phyloP scores from a whole-genome alignment of 2,888 invertebrate genomes.

The Pterostichus niger region DNA sequence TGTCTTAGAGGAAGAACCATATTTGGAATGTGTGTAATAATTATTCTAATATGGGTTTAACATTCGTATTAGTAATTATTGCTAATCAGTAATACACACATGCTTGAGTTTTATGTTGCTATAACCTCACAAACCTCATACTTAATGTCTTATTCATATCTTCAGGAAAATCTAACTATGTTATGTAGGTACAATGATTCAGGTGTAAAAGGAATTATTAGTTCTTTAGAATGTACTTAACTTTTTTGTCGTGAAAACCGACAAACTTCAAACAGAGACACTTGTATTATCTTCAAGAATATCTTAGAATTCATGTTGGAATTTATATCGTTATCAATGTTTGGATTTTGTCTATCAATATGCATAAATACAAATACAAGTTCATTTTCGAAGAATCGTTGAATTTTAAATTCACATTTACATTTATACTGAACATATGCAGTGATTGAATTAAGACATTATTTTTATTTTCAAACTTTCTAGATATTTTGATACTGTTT shows the following conservation, averaged over 20 bases:
- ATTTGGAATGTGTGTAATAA: conserved; percentile 42
- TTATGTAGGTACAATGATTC: neutral
- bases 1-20: conserved; percentile 33
- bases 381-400: conserved; percentile 5
- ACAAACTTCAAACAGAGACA: conserved; percentile 30
- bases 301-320: conserved; percentile 16
- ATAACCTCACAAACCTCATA: no score
- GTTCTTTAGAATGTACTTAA: conserved; percentile 32
- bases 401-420: neutral
- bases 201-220: conserved; percentile 4
- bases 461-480: no score
- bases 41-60: conserved; percentile 28
- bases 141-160: neutral
- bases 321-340: conserved; percentile 37
- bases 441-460: no score
- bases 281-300: conserved; percentile 23
- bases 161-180: conserved; percentile 14
- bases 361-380: conserved; percentile 49
- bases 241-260: conserved; percentile 17
- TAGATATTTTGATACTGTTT: no score
- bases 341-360: conserved; percentile 43
- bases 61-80: conserved; percentile 34
- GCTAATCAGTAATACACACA: conserved; percentile 18
- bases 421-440: no score
- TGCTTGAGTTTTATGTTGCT: neutral